phyloP scores from a whole-genome alignment of 2,797 vertebrate genomes.

The Brachyalestes nurse region DNA sequence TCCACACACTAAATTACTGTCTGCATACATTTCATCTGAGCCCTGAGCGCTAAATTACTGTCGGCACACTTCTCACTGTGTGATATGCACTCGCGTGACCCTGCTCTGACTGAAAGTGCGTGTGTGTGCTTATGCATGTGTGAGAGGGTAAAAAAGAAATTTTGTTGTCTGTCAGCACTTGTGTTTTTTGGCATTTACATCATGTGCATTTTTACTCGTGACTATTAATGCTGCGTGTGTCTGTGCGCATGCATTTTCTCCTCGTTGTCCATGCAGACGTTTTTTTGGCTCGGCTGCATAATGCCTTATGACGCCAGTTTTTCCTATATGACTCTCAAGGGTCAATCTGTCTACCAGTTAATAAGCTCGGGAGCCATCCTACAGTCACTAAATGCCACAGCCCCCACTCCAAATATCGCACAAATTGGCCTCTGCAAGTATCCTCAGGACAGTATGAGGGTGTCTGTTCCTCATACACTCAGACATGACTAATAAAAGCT shows the following conservation, averaged over 20 bases:
- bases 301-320: slow-evolving; percentile 36
- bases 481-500: slow-evolving; percentile 16
- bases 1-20: slow-evolving; percentile 67
- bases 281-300: slow-evolving; percentile 26
- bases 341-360: slow-evolving; percentile 78
- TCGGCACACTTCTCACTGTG: slow-evolving; percentile 62
- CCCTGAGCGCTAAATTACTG: slow-evolving; percentile 69
- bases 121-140: slow-evolving; percentile 31
- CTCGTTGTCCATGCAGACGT: background rate
- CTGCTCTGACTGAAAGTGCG: slow-evolving; percentile 48
- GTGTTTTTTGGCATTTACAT: background rate
- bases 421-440: slow-evolving; percentile 8
- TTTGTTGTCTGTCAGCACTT: background rate
- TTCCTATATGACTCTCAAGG: slow-evolving; percentile 70
- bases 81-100: slow-evolving; percentile 70
- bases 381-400: slow-evolving; percentile 73
- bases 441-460: slow-evolving; percentile 24
- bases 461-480: background rate
- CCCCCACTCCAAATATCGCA: slow-evolving; percentile 50
- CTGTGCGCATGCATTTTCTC: background rate
- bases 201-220: background rate
- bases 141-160: background rate
- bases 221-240: slow-evolving; percentile 5
- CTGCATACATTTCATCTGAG: slow-evolving; percentile 70
- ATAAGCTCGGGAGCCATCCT: slow-evolving; percentile 78